Conservation (phyloP, 2,113 vertebrate species). For the Isurus oxyrinchus region DNA sequence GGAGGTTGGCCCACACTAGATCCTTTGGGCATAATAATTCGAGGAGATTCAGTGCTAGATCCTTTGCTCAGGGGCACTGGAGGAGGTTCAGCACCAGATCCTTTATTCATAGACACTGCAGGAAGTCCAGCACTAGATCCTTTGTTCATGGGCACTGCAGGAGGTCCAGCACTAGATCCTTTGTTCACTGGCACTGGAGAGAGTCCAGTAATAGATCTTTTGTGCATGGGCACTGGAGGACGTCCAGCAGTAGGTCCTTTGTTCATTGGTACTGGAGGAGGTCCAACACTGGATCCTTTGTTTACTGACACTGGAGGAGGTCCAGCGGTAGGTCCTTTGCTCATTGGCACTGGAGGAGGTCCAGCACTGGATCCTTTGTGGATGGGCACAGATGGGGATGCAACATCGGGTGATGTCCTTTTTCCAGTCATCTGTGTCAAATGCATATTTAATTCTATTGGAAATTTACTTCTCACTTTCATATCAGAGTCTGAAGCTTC, state of each 20-base stretch:
- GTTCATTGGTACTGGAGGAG: not conserved
- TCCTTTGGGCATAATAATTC: conserved; percentile 51
- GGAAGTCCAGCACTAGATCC: conserved; percentile 39
- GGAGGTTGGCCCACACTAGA: not conserved
- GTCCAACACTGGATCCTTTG: not conserved
- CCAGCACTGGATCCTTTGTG: not conserved
- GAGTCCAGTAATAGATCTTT: not conserved
- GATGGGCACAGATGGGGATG: not conserved
- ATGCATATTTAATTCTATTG: not conserved
- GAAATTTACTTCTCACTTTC: not conserved
- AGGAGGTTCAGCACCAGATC: not conserved
- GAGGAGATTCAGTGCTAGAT: conserved; percentile 41
- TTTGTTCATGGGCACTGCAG: not conserved
- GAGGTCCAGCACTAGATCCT: not conserved
- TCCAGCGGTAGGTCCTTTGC: not conserved
- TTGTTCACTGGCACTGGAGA: not conserved
- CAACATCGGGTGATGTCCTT: not conserved
- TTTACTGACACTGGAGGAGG: not conserved
- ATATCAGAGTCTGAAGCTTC: not conserved
- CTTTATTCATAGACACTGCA: conserved; percentile 47
- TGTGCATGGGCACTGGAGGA: not conserved
- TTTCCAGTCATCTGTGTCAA: not conserved
- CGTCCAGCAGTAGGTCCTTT: not conserved
- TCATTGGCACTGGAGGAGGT: not conserved
- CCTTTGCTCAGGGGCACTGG: not conserved